These are phyloP conservation scores for Lamellibrachia luymesi DNA, from an alignment of 1,140 invertebrate species.

Conservation along the genomic window DNA sequence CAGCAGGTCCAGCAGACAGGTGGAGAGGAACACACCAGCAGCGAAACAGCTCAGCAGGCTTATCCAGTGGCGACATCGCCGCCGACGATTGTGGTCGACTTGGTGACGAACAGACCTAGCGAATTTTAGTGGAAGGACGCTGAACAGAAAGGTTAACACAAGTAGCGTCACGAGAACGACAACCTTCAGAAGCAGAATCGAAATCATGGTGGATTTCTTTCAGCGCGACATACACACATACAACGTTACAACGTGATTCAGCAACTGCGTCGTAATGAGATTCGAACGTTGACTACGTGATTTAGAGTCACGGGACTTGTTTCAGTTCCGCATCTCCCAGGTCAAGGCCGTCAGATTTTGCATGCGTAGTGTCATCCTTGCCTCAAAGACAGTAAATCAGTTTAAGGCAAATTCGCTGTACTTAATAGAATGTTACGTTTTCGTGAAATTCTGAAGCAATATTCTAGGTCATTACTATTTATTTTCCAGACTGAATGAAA, in stretches of 20 bases:
- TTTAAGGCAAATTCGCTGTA: no score
- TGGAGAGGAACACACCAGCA: constrained; percentile 55
- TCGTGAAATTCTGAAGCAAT: no score
- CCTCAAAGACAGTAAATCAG: not conserved
- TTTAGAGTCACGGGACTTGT: not conserved
- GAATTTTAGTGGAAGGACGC: constrained; percentile 15
- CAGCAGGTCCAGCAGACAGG: constrained; percentile 54
- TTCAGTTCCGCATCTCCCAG: not conserved
- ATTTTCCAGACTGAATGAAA: no score
- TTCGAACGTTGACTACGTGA: not conserved
- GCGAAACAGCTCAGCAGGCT: constrained; percentile 50
- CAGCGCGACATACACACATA: not conserved
- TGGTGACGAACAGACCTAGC: not conserved
- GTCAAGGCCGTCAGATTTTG: not conserved
- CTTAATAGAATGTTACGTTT: no score
- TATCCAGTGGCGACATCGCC: not conserved
- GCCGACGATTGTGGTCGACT: not conserved
- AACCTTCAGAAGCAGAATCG: not conserved
- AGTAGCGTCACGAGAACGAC: not conserved
- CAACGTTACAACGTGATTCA: not conserved
- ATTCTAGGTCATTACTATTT: no score
- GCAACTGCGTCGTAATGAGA: not conserved
- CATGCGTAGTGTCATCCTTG: not conserved
- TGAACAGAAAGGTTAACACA: not conserved
- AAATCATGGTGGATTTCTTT: constrained; percentile 8